Percentiles rank a stretch among this genome's conserved stretches.
Evolutionary conservation across 2,797 vertebrate genomes (phyloP).

Genomic region (Thamnophis elegans): DNA sequence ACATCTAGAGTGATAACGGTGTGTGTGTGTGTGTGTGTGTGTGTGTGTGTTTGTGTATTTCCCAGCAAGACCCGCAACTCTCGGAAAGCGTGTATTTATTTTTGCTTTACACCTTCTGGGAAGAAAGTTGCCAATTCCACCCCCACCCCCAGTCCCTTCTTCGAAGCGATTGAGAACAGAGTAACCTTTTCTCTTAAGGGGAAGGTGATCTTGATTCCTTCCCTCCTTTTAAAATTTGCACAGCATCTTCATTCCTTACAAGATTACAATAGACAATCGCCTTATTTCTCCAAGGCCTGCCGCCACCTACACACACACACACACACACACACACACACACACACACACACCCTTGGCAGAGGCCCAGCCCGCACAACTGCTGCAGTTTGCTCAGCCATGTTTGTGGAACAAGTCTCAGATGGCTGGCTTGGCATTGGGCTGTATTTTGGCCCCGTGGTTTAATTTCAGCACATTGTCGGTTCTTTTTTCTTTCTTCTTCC

Average conservation of each 20-base stretch:
- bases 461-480: not conserved
- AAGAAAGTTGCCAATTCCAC: not conserved
- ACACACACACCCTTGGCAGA: not conserved
- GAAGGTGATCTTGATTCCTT: not conserved
- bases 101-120: not conserved
- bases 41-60: no score
- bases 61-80: not conserved
- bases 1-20: not conserved
- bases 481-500: not conserved
- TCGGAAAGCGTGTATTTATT: not conserved
- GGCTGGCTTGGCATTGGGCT: not conserved
- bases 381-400: not conserved
- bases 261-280: not conserved
- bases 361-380: not conserved
- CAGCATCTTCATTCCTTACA: not conserved
- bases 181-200: not conserved
- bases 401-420: not conserved
- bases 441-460: not conserved
- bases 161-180: not conserved
- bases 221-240: not conserved
- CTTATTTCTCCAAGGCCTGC: not conserved
- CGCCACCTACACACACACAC: not conserved
- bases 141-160: not conserved
- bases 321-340: not conserved
- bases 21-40: no score